A percentile compares a stretch with the other conserved stretches of the same genome.
Evolutionary conservation across 2,888 invertebrate genomes (phyloP).

Genomic region (Ochropleura leucogaster): DNA sequence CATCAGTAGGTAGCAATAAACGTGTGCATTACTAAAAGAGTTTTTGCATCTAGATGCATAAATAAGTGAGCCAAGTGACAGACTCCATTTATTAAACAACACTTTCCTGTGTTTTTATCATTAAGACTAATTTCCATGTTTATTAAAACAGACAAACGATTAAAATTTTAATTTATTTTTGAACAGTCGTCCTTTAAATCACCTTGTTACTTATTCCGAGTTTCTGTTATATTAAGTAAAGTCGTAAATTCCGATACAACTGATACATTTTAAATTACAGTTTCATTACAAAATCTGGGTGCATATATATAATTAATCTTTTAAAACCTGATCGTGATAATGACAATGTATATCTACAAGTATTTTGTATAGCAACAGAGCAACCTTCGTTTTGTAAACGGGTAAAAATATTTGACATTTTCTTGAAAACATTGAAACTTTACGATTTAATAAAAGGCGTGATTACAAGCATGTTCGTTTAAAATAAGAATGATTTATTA

Average conservation of each 20-base stretch:
- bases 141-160: slow-evolving; percentile 1
- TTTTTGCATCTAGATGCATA: slow-evolving; percentile 6
- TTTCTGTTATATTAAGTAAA: slow-evolving; percentile 6
- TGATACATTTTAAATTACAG: slow-evolving; percentile 42
- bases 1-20: background rate
- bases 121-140: slow-evolving; percentile 7
- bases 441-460: slow-evolving; percentile 55
- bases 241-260: slow-evolving; percentile 5
- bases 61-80: background rate
- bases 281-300: slow-evolving; percentile 51
- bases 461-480: slow-evolving; percentile 49
- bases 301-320: slow-evolving; percentile 61
- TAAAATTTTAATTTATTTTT: background rate
- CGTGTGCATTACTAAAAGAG: background rate
- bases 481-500: slow-evolving; percentile 52
- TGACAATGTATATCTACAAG: slow-evolving; percentile 29
- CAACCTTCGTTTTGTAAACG: slow-evolving; percentile 50
- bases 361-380: slow-evolving; percentile 1
- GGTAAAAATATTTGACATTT: slow-evolving; percentile 60
- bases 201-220: background rate
- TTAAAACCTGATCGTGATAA: slow-evolving; percentile 53
- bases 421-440: slow-evolving; percentile 51
- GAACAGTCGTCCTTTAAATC: slow-evolving; percentile 4
- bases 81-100: slow-evolving; percentile 1
- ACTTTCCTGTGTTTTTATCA: slow-evolving; percentile 13